These are phyloP conservation scores for Drosophila nigricruria DNA, from an alignment of 2,888 invertebrate species.

Conservation along the genomic window DNA sequence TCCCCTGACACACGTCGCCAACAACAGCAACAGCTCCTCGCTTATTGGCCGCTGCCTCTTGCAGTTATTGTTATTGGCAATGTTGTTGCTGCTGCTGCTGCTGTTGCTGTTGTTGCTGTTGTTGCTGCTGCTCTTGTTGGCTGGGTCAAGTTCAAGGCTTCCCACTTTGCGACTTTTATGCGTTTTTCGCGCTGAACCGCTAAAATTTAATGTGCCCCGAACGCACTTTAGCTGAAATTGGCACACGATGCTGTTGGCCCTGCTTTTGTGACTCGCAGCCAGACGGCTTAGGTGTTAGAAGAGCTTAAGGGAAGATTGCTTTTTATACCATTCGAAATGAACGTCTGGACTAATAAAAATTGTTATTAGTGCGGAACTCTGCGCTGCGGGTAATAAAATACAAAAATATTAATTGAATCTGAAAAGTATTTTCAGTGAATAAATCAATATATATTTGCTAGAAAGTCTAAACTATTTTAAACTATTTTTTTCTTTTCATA, in stretches of 20 bases:
- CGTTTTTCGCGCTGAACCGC: constrained; percentile 55
- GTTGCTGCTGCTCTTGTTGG: constrained; percentile 48
- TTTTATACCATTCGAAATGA: background rate
- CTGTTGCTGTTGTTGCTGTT: constrained; percentile 25
- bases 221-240: constrained; percentile 41
- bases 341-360: background rate
- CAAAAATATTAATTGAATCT: background rate
- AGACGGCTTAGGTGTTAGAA: constrained; percentile 30
- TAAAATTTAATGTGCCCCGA: constrained; percentile 50
- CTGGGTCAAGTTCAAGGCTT: constrained; percentile 79
- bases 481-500: no score
- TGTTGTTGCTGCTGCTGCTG: no score
- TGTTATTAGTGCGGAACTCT: background rate
- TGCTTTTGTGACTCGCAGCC: constrained; percentile 2
- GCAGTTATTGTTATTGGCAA: constrained; percentile 72
- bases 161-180: constrained; percentile 75
- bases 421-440: background rate
- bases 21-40: constrained; percentile 34
- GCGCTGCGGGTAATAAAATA: background rate
- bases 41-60: constrained; percentile 57
- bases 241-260: constrained; percentile 45
- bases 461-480: no score
- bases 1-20: constrained; percentile 63
- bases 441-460: no score
- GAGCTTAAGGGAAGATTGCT: background rate